Evolutionary conservation across 1,140 invertebrate species (phyloP).

Genomic region (Drosophila subobscura): DNA sequence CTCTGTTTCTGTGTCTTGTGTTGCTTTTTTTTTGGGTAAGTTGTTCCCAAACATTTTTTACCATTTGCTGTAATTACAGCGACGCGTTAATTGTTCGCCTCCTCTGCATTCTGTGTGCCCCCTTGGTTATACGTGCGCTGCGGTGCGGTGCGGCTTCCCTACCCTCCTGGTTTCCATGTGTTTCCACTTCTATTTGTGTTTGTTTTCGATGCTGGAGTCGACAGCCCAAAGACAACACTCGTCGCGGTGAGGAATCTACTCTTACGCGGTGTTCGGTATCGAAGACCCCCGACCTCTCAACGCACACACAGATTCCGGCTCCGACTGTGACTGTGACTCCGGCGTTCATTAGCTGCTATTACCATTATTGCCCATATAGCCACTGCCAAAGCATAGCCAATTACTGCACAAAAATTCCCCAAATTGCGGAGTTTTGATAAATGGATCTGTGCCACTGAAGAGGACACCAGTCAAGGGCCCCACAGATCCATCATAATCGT

Average conservation of each 20-base stretch:
- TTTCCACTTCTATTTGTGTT: conserved; percentile 53
- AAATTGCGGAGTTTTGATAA: conserved; percentile 16
- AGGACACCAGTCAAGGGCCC: conserved; percentile 22
- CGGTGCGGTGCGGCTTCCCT: not conserved
- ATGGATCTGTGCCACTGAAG: conserved; percentile 9
- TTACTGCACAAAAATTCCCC: conserved; percentile 26
- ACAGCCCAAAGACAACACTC: conserved; percentile 53
- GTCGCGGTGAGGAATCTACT: conserved; percentile 72
- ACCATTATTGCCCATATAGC: conserved; percentile 41
- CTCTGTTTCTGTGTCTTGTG: conserved; percentile 9
- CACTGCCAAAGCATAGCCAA: conserved; percentile 5
- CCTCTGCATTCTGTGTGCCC: conserved; percentile 55
- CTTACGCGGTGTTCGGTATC: conserved; percentile 57
- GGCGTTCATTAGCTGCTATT: conserved; percentile 73
- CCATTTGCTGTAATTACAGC: conserved; percentile 74
- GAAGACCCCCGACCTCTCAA: conserved; percentile 12
- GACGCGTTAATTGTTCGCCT: conserved; percentile 76
- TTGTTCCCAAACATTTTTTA: conserved; percentile 59
- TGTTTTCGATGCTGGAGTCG: conserved; percentile 54
- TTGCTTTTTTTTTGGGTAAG: conserved; percentile 35
- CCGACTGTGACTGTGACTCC: conserved; percentile 17
- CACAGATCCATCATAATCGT: conserved; percentile 16
- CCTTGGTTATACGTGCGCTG: conserved; percentile 14
- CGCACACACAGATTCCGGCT: conserved; percentile 2
- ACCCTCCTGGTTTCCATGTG: conserved; percentile 38